phyloP scores from a whole-genome alignment of 1,140 invertebrate genomes.

The Lamellibrachia luymesi region DNA sequence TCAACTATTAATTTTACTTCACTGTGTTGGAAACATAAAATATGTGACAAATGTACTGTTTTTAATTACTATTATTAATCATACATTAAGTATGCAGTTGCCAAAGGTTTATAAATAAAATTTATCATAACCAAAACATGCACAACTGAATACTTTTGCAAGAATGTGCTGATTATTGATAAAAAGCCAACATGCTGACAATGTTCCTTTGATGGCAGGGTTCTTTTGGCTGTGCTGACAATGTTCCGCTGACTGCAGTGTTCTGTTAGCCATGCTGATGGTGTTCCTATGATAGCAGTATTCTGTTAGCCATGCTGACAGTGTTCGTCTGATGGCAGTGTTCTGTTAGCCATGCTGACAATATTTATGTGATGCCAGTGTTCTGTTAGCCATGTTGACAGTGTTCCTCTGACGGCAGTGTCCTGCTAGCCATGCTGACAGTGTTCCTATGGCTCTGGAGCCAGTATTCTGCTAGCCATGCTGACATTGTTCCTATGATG shows the following conservation, averaged over 20 bases:
- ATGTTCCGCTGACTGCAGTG: too few relatives aligned
- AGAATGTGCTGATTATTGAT: not conserved
- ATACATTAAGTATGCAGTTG: not conserved
- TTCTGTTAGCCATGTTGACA: too few relatives aligned
- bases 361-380: too few relatives aligned
- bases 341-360: too few relatives aligned
- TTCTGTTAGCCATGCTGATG: not conserved
- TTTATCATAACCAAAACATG: not conserved
- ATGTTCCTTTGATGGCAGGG: not conserved
- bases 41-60: not conserved
- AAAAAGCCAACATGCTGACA: not conserved
- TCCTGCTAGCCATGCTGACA: too few relatives aligned
- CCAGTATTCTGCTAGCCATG: too few relatives aligned
- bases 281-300: not conserved
- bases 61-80: not conserved
- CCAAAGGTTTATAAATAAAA: not conserved
- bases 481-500: too few relatives aligned
- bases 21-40: too few relatives aligned
- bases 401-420: too few relatives aligned
- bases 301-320: not conserved
- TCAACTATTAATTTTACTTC: too few relatives aligned
- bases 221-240: not conserved
- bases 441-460: too few relatives aligned
- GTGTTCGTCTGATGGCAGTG: too few relatives aligned
- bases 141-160: not conserved